A percentile compares a stretch with the other conserved stretches of the same genome.
These are phyloP conservation scores for Sympetrum striolatum DNA, from an alignment of 2,888 invertebrate species.

Conservation along the genomic window DNA sequence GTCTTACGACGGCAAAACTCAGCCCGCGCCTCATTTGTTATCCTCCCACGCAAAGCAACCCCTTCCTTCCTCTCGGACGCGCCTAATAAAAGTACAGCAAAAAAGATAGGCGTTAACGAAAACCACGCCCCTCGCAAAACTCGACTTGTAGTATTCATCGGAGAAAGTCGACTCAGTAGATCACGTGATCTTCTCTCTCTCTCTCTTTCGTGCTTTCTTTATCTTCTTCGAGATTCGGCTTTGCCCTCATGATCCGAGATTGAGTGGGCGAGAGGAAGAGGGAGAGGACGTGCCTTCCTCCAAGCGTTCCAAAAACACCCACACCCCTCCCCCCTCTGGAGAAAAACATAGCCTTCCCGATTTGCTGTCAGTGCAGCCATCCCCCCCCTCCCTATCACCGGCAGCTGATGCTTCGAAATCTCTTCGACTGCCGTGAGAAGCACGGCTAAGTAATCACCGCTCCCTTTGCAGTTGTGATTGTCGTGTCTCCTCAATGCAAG, in stretches of 20 bases:
- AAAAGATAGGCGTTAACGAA: not conserved
- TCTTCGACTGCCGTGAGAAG: not conserved
- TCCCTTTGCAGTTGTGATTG: not conserved
- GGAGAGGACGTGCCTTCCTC: not conserved
- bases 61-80: not conserved
- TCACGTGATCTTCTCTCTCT: not conserved
- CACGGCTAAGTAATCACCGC: not conserved
- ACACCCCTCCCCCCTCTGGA: not conserved
- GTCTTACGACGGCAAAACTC: not conserved
- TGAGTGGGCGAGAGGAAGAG: not conserved
- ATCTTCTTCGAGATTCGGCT: not conserved
- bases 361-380: not conserved
- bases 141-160: not conserved
- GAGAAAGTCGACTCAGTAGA: not conserved
- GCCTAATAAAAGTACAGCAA: not conserved
- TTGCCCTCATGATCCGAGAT: not conserved
- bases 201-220: not conserved
- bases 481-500: not conserved
- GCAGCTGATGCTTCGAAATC: not conserved
- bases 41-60: not conserved
- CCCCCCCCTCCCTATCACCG: not conserved
- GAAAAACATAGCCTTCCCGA: not conserved
- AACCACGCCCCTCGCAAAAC: not conserved
- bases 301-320: conserved; percentile 20
- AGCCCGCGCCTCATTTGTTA: not conserved